Evolutionary conservation across 2,888 invertebrate species (phyloP), one percentile per base, ranked within the genome.

Genomic region (Cheilosia variabilis): DNA sequence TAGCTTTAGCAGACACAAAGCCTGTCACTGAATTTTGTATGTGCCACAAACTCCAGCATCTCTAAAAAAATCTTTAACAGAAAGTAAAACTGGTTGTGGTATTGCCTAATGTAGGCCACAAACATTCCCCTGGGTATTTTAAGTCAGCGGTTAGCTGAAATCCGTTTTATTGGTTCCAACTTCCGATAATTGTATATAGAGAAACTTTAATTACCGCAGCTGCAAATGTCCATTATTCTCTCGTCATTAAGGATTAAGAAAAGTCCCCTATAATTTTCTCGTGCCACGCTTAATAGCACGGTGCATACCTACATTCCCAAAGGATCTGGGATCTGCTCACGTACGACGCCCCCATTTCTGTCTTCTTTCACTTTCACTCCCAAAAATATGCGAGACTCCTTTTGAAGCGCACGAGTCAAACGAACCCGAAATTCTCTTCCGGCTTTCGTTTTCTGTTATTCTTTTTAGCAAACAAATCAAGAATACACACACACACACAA

Each of bases 391-490:
- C 17, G 45, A 45, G 31, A 52, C 68, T 6, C 24, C 69, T 53
- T 60, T 43, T 27, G 13, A 63, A 27, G 24, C 52, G 75, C 75
- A 76, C 75, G 75, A 68, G 76, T 60, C 60, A 68, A 53, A 58
- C 58, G 41, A 27, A 57, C 13, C 57, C 60, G 1, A 22, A 27
- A 37, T 50, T 43, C 31, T 43, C 37, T 45, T 53, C 45, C 73
- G 27, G 52, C 50, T 79, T 82, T 77, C 58, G 43, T 19, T 50
- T 55, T 45, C 41, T 53, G 31, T 19, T 9, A 27, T 50, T 47
- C 62, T 75, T 78, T 83, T 65, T 47, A 52, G 37, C 53, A 79
- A 84, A 69, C 65, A 55, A 83, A 58, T 69, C 52, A 24, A 43
- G 60, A 47, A 57, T 43, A 45, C 19, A 45, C 31, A 22, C 31